A percentile compares a stretch with the other conserved stretches of the same genome.
Evolutionary conservation across 2,797 vertebrate species (phyloP).

Genomic region (Eulemur mongoz): DNA sequence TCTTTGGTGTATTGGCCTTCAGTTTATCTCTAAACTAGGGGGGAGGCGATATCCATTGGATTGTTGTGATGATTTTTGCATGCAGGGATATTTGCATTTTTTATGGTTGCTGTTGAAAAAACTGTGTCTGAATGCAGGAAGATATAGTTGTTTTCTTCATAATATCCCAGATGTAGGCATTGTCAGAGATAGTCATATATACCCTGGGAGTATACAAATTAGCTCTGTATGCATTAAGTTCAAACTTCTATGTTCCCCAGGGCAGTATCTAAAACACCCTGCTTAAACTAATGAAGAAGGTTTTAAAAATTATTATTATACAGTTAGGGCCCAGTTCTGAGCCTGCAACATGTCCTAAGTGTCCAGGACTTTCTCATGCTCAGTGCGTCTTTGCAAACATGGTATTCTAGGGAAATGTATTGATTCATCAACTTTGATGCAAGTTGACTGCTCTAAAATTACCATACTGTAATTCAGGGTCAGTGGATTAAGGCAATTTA

Average conservation of each 20-base stretch:
- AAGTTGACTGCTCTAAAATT: not conserved
- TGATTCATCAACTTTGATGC: not conserved
- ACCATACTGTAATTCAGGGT: not conserved
- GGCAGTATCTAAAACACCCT: not conserved
- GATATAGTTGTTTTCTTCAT: not conserved
- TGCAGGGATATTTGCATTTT: not conserved
- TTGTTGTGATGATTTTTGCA: not conserved
- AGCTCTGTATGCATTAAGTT: not conserved
- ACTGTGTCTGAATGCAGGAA: not conserved
- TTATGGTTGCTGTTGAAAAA: not conserved
- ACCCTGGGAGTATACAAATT: not conserved
- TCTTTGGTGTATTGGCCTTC: not conserved
- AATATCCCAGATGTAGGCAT: not conserved
- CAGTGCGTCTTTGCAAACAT: not conserved
- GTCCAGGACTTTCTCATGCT: not conserved
- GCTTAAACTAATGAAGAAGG: not conserved
- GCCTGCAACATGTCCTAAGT: not conserved
- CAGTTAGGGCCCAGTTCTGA: not conserved
- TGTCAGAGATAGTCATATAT: not conserved
- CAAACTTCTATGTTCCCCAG: not conserved
- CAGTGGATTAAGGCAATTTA: not conserved
- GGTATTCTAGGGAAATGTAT: not conserved
- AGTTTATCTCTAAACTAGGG: not conserved
- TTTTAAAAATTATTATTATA: not conserved
- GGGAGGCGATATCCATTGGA: not conserved